Base-by-base conservation (phyloP, 2,888 invertebrate genomes). In the Troides helena region DNA sequence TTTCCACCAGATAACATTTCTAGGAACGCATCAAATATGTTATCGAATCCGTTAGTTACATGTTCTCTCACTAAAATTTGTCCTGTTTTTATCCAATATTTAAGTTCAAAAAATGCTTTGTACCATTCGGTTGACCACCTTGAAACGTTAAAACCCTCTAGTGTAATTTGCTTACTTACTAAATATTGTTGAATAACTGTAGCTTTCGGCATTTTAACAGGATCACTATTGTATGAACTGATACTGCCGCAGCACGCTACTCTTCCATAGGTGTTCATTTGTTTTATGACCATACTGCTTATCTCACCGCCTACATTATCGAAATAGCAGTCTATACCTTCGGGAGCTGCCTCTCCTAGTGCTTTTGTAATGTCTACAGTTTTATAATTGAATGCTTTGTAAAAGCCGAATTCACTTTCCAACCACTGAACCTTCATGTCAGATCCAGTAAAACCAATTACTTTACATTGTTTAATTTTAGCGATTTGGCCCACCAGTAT, bases 291-390 rank as follows among this genome's bases (percentile, higher is more conserved):
- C 0, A 82, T 83, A 65, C 92, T 93, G 65, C 95, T 94, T 25
- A 95, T 89, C 71, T 94, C 94, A 5, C 95, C 95, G 23, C 95
- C 95, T 10, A 95, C 96, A 82, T 96, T 96, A 80, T 96, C 96
- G 80, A 96, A 96, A 80, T 95, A 96, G 78, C 95, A 95, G 78
- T 96, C 96, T 0, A 96, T 88, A 12, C 96, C 96, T 30, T 95
- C 86, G 0, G 96, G 95, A 1, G 95, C 95, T 59, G 92, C 93
- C 82, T 94, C 89, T 71, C 93, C 93, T 18, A 97, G 84, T n/a
- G 93, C 93, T 61, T 88, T 79, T 0, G 81, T 78, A 21, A 95
- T 75, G 76, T 95, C 84, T 3, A 36, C 92, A 1, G 93, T 95
- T 82, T 96, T 96, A 84, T 96, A 97, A 87, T 97, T 96, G 74